Evolutionary conservation across 1,140 invertebrate genomes (phyloP), one percentile per base, ranked within the genome.

Genomic region (Diachasma alloeum): DNA sequence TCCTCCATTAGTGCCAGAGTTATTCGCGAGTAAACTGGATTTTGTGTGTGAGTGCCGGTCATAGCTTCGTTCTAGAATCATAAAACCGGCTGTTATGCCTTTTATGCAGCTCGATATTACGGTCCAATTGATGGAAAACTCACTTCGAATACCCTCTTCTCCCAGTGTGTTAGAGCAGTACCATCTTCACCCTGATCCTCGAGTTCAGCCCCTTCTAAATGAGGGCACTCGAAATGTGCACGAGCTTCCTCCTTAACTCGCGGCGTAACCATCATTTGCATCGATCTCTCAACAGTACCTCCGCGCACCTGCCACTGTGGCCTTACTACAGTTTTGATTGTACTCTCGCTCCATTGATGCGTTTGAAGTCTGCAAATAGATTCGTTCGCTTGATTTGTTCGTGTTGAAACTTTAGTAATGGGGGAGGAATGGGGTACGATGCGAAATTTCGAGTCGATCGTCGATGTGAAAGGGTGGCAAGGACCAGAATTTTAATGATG

Each of bases 41-140:
- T 98, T 89, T 99, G 98, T 0, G 98, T 99, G 86, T 99, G 98
- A 0, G 98, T 99, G 0, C 98, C 98, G 0, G 98, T 99, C 98
- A 99, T 99, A 0, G 97, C 98, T 92, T 99, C 98, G 90, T 99
- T 99, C 96, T 98, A 84, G 6, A 44, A 36, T 42, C 3, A 42
- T 42, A 42, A 42, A 31, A 42, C 10, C 13, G 10, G 10, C 13
- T 2, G 13, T 42, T 11, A 42, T 42, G 39, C 9, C 13, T 13
- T 13, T 42, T 42, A 42, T 42, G 10, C 39, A 11, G 39, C 9
- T 42, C 31, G 39, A 11, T 42, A 42, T 42, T 26, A 42, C 11
- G 17, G 5, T 4, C 13, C 31, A 72, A 71, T 72, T 22, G 19
- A 56, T 53, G 17, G 78, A 67, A 39, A 80, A 78, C 85, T 85